phyloP scores from a whole-genome alignment of 2,797 vertebrate genomes.

The Scleropages formosus region DNA sequence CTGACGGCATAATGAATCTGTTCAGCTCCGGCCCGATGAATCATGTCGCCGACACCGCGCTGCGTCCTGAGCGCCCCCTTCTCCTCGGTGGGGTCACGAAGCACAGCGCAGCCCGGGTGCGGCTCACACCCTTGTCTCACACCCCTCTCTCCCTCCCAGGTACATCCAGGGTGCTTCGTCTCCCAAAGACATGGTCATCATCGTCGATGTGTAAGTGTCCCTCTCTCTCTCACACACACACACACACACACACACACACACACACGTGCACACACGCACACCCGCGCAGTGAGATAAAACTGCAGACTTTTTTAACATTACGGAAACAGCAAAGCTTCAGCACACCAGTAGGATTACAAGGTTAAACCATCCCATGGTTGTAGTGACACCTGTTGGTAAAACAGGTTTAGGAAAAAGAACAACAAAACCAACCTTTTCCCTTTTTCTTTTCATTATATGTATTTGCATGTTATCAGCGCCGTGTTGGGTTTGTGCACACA shows the following conservation, averaged over 20 bases:
- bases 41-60: constrained; percentile 36
- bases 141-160: constrained; percentile 67
- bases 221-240: background rate
- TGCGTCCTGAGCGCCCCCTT: too few relatives aligned
- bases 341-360: background rate
- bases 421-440: background rate
- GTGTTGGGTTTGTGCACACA: background rate
- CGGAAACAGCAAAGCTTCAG: background rate
- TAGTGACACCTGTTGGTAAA: constrained; percentile 23
- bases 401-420: background rate
- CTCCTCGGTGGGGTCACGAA: too few relatives aligned
- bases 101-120: too few relatives aligned
- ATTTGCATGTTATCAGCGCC: background rate
- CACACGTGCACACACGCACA: background rate
- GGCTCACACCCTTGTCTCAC: too few relatives aligned
- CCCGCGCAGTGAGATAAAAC: too few relatives aligned
- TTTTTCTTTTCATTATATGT: background rate
- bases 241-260: background rate
- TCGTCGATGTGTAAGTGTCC: constrained; percentile 93
- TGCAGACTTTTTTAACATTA: background rate
- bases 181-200: constrained; percentile 99
- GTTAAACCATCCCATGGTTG: background rate
- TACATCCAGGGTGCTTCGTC: constrained; percentile 98
- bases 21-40: constrained; percentile 55
- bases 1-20: constrained; percentile 52